Evolutionary conservation across 1,140 invertebrate species (phyloP), one percentile per base, ranked within the genome.

Genomic region (Philotrypesis tridentata): DNA sequence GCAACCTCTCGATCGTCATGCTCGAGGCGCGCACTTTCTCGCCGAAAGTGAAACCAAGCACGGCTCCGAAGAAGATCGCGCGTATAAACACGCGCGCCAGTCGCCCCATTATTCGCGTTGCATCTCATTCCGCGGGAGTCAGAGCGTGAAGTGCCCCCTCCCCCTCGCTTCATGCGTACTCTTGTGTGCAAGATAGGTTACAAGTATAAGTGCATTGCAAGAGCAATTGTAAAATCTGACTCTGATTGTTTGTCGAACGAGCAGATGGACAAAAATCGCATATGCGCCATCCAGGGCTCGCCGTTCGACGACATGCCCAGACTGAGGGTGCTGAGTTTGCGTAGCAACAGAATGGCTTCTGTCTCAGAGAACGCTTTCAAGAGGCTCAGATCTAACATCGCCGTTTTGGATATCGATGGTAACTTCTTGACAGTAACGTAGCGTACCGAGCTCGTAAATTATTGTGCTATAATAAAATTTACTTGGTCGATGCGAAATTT

Each of bases 361-460:
- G 93, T 97, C 68, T 93, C 94, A 3, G 96, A 97, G 88, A 92
- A 91, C n/a, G 94, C 95, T 0, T 96, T 97, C 84, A 93, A 95
- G 78, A 94, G 95, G 83, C 90, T 97, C 21, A 92, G 96, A 80
- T 95, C 94, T 65, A 97, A 96, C 80, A 96, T 97, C 74, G 96
- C 96, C 9, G 93, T 96, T 85, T 92, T 97, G 29, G 96, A 97
- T 90, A 95, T 97, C 79, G 96, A 97, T 90, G 96, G 96, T 97
- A 17, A 68, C 2, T 68, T 68, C 33, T 29, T 6, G n/a, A n/a
- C n/a, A n/a, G n/a, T n/a, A n/a, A n/a, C n/a, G n/a, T n/a, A n/a
- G n/a, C n/a, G n/a, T n/a, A n/a, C n/a, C n/a, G n/a, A n/a, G n/a
- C n/a, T n/a, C n/a, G n/a, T n/a, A n/a, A n/a, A n/a, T n/a, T n/a